A percentile compares a stretch with the other conserved stretches of the same genome.
These are phyloP conservation scores for Cryptocephalus primarius DNA, from an alignment of 2,888 invertebrate genomes.

Conservation along the genomic window DNA sequence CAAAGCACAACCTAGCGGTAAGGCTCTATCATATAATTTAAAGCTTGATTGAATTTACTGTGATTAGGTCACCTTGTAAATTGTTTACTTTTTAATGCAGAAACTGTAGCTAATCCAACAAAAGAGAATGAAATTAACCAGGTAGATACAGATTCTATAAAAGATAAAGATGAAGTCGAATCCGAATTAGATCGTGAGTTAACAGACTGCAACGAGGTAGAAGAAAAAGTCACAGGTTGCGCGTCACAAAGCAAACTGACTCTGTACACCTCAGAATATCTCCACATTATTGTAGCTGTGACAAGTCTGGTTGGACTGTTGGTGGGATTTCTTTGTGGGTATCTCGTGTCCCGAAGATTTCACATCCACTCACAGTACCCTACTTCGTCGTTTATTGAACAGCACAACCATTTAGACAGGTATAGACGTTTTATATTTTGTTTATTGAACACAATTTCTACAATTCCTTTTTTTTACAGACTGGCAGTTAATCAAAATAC, in stretches of 20 bases:
- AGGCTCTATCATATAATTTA: slow-evolving; percentile 1
- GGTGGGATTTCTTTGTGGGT: slow-evolving; percentile 76
- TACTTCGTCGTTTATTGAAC: slow-evolving; percentile 64
- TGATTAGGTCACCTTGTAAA: not conserved
- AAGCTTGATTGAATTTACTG: not conserved
- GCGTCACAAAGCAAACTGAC: slow-evolving; percentile 44
- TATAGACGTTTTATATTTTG: slow-evolving; percentile 22
- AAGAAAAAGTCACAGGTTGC: slow-evolving; percentile 27
- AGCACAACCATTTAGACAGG: slow-evolving; percentile 68
- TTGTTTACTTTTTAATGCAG: slow-evolving; percentile 5
- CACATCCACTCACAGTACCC: slow-evolving; percentile 58
- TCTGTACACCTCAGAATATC: slow-evolving; percentile 69
- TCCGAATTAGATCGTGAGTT: slow-evolving; percentile 26
- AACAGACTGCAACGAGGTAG: slow-evolving; percentile 27
- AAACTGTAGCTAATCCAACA: slow-evolving; percentile 17
- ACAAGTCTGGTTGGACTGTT: slow-evolving; percentile 71
- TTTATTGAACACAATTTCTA: not conserved
- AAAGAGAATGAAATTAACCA: slow-evolving; percentile 29
- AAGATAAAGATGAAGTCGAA: slow-evolving; percentile 13
- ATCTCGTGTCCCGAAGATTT: slow-evolving; percentile 69
- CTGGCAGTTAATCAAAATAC: slow-evolving; percentile 29
- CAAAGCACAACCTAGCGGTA: slow-evolving; percentile 20
- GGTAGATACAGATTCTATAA: slow-evolving; percentile 15
- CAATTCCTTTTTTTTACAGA: slow-evolving; percentile 19
- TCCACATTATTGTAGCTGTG: slow-evolving; percentile 63